A percentile compares a stretch with the other conserved stretches of the same genome.
These are phyloP conservation scores for Luidia sarsii DNA, from an alignment of 53 echinoderm and acorn worm genomes.

Conservation along the genomic window DNA sequence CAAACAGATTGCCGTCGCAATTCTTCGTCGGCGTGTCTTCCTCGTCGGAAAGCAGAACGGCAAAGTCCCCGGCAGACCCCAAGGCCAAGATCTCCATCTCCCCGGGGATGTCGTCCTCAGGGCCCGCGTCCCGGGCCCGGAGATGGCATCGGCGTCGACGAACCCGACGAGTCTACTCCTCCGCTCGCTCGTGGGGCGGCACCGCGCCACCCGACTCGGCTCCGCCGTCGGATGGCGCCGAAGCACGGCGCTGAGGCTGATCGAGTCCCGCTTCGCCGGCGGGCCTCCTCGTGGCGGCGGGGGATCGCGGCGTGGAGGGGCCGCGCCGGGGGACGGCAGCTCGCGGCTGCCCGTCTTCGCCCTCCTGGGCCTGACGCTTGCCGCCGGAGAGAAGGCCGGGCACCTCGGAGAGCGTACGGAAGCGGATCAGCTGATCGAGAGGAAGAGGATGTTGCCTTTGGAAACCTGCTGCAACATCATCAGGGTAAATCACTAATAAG, in stretches of 20 bases:
- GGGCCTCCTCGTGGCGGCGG: background rate
- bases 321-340: background rate
- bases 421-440: background rate
- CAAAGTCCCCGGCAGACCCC: background rate
- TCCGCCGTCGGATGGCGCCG: constrained; percentile 9
- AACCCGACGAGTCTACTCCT: background rate
- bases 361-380: constrained; percentile 35
- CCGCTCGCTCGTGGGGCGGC: background rate
- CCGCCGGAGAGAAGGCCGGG: constrained; percentile 18
- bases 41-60: background rate
- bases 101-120: too few species aligned
- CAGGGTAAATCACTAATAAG: constrained; percentile 12
- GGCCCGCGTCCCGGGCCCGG: too few species aligned
- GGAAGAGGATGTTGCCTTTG: constrained; percentile 18
- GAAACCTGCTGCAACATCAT: constrained; percentile 32
- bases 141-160: background rate
- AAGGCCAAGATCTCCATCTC: too few species aligned
- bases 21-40: background rate
- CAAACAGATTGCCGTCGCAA: background rate
- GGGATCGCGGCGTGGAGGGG: background rate
- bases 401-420: background rate
- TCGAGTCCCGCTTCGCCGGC: constrained; percentile 4
- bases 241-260: constrained; percentile 22
- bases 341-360: background rate
- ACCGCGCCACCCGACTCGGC: background rate